Evolutionary conservation across 2,888 invertebrate species (phyloP).

Genomic region (Drosophila cognata): DNA sequence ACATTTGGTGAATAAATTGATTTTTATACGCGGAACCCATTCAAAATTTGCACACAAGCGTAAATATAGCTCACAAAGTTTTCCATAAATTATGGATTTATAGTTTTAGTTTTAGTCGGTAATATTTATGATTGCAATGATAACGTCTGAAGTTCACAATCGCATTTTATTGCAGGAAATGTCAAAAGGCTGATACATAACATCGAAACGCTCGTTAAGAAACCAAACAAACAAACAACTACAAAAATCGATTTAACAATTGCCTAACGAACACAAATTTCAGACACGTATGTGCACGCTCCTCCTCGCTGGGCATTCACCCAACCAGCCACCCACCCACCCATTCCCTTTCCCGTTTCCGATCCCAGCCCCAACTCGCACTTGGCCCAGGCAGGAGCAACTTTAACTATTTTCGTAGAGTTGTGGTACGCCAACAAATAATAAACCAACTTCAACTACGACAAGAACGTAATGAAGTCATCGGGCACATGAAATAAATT

Average conservation of each 20-base stretch:
- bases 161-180: background rate
- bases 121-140: background rate
- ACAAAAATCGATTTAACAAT: slow-evolving; percentile 4
- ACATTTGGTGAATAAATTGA: background rate
- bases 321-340: background rate
- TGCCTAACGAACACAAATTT: background rate
- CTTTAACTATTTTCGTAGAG: background rate
- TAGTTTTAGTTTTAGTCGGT: background rate
- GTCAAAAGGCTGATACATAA: no score
- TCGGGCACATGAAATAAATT: background rate
- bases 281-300: background rate
- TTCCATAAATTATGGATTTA: background rate
- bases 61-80: background rate
- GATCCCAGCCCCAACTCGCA: background rate
- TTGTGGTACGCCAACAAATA: background rate
- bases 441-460: background rate
- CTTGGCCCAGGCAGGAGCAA: background rate
- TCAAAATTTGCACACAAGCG: background rate
- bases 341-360: background rate
- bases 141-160: background rate
- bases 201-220: no score
- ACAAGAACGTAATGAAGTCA: background rate
- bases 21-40: background rate
- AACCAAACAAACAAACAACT: background rate
- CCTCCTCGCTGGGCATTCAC: background rate